A percentile compares a stretch with the other conserved stretches of the same genome.
phyloP scores from a whole-genome alignment of 1,140 invertebrate genomes.

The Hypothenemus hampei region DNA sequence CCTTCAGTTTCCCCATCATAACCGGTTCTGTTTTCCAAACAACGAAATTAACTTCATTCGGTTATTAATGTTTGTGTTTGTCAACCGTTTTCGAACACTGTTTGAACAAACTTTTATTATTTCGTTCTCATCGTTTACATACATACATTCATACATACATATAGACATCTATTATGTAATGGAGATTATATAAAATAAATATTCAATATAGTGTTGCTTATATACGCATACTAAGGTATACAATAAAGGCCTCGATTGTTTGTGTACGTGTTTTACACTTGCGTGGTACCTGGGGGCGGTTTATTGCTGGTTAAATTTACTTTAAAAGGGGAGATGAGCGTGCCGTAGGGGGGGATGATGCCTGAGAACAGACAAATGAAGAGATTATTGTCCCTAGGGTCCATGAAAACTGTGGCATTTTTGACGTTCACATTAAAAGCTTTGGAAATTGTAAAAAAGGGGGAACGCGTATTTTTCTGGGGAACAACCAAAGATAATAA shows the following conservation, averaged over 20 bases:
- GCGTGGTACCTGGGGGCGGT: too few species aligned
- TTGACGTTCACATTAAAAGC: slow-evolving; percentile 17
- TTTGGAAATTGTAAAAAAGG: slow-evolving; percentile 6
- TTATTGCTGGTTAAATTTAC: too few species aligned
- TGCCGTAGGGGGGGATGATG: too few species aligned
- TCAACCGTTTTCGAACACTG: too few species aligned
- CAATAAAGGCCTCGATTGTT: not conserved
- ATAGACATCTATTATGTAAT: too few species aligned
- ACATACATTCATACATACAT: too few species aligned
- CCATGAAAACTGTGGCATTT: slow-evolving; percentile 3
- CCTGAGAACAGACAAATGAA: slow-evolving; percentile 9
- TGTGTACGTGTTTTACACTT: too few species aligned
- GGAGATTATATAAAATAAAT: too few species aligned
- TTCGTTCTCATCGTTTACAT: too few species aligned
- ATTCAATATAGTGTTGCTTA: too few species aligned
- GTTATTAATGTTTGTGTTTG: slow-evolving; percentile 1
- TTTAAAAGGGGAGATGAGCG: too few species aligned
- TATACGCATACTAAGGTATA: not conserved
- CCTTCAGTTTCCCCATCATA: not conserved
- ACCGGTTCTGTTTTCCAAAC: slow-evolving; percentile 7
- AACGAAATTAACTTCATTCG: slow-evolving; percentile 4
- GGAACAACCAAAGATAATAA: not conserved
- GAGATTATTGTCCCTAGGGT: slow-evolving; percentile 8
- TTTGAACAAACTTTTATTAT: too few species aligned
- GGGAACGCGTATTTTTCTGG: not conserved